These are phyloP conservation scores for Leptinotarsa tumamoca DNA, from an alignment of 2,888 invertebrate species.

Conservation along the genomic window DNA sequence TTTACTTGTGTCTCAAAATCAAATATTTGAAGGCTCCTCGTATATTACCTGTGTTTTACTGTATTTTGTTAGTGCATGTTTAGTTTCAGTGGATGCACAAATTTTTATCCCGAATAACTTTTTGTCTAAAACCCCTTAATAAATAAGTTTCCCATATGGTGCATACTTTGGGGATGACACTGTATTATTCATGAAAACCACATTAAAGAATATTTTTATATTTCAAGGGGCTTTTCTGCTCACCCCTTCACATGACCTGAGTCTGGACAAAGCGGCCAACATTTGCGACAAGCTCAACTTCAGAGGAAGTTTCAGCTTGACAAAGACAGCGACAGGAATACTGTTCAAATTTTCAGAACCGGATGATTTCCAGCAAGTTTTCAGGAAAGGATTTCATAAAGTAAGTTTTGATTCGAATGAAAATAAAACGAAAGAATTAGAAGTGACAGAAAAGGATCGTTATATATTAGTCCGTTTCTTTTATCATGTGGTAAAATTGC, in stretches of 20 bases:
- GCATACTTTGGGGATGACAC: too few relatives aligned
- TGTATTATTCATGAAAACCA: background rate
- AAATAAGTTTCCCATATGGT: too few relatives aligned
- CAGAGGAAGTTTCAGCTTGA: constrained; percentile 86
- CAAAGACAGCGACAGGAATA: constrained; percentile 89
- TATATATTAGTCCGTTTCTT: too few relatives aligned
- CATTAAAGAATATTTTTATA: background rate
- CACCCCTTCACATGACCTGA: constrained; percentile 87
- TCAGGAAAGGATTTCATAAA: constrained; percentile 85
- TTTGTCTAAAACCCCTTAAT: too few relatives aligned
- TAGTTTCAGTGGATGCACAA: too few relatives aligned
- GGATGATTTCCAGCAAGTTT: constrained; percentile 87
- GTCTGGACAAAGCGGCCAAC: constrained; percentile 86
- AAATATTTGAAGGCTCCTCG: too few relatives aligned
- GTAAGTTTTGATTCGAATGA: constrained; percentile 46
- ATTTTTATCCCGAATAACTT: too few relatives aligned
- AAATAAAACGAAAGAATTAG: background rate
- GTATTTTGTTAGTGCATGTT: too few relatives aligned
- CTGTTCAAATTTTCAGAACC: constrained; percentile 89
- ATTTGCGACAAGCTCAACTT: constrained; percentile 92
- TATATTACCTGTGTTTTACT: too few relatives aligned
- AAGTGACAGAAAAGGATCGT: too few relatives aligned
- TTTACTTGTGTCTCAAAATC: too few relatives aligned
- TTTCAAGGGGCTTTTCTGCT: constrained; percentile 80
- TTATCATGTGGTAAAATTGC: too few relatives aligned